Base-by-base conservation (phyloP, 2,113 vertebrate species). In the Gila orcuttii region DNA sequence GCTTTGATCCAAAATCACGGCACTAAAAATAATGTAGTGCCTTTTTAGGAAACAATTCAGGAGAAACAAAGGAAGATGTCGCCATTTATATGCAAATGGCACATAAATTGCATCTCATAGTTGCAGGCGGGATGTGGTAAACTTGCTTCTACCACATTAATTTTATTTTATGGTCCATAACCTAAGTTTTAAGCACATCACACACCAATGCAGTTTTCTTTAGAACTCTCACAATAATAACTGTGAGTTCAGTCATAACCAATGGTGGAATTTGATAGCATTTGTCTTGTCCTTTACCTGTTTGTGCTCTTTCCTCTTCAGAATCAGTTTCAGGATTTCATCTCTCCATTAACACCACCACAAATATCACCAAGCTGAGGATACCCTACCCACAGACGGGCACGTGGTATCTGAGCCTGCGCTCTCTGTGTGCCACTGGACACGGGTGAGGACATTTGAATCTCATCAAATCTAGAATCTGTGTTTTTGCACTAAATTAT, bases 341-440 rank as follows among this genome's bases (percentile, higher is more conserved):
- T 60, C 94, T 99, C 13, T 95, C 96, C 0, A 95, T 99, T 79
- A 98, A 97, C 0, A 82, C 95, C 60, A 95, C 95, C 0, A 91
- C 95, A 89, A 96, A 96, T 86, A 91, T 97, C 85, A 96, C 96
- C 90, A 97, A 96, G 85, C 91, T 99, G 85, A 95, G 97, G 86
- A 96, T 99, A 62, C 98, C 98, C 0, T 99, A 98, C 87, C 98
- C 98, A 0, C 98, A 98, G 92, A 99, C 98, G 0, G 98, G 98
- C 82, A 98, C 96, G 85, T 99, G 98, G 98, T 99, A 98, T 93
- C 95, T 99, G 83, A 98, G 96, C 50, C 95, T 99, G 82, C 96
- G 96, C 84, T 96, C 96, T 0, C 93, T 98, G 3, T 99, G 98
- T n/a, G 93, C 94, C 88, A 94, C 92, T 0, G 96, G 96, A 55